These are phyloP conservation scores for Scylla paramamosain DNA, from an alignment of 1,140 invertebrate genomes.

Conservation along the genomic window DNA sequence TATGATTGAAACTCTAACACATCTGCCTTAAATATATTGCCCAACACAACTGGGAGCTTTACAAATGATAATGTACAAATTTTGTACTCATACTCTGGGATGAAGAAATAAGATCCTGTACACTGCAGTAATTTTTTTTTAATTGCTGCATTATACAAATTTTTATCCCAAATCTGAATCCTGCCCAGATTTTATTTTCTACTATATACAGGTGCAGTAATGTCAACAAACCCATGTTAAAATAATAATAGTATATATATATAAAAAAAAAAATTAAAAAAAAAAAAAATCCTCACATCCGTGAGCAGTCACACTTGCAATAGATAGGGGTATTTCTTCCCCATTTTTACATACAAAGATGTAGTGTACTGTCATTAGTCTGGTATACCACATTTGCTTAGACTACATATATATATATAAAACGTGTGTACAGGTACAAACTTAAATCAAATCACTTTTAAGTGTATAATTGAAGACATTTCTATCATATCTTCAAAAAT, in stretches of 20 bases:
- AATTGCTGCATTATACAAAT: constrained; percentile 32
- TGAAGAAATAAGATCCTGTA: constrained; percentile 5
- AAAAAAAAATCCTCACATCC: background rate
- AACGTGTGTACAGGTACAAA: constrained; percentile 46
- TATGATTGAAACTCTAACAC: constrained; percentile 29
- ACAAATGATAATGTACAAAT: constrained; percentile 61
- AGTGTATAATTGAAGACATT: background rate
- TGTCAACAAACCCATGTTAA: constrained; percentile 44
- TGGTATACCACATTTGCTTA: constrained; percentile 38
- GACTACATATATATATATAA: background rate
- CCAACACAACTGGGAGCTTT: constrained; percentile 22
- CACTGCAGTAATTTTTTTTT: background rate
- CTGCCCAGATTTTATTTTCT: constrained; percentile 58
- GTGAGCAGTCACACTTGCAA: background rate
- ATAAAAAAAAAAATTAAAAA: too few relatives aligned
- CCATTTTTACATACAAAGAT: background rate
- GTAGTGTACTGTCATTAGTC: background rate
- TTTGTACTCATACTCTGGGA: constrained; percentile 61
- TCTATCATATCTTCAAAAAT: background rate
- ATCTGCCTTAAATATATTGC: constrained; percentile 32
- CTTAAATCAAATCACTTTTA: background rate
- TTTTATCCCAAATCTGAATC: constrained; percentile 4
- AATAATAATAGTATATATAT: too few relatives aligned
- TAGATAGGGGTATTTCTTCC: constrained; percentile 14
- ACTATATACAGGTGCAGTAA: constrained; percentile 51